Base-by-base conservation (phyloP, 2,113 vertebrate genomes). In the Sinocyclocheilus maitianheensis region DNA sequence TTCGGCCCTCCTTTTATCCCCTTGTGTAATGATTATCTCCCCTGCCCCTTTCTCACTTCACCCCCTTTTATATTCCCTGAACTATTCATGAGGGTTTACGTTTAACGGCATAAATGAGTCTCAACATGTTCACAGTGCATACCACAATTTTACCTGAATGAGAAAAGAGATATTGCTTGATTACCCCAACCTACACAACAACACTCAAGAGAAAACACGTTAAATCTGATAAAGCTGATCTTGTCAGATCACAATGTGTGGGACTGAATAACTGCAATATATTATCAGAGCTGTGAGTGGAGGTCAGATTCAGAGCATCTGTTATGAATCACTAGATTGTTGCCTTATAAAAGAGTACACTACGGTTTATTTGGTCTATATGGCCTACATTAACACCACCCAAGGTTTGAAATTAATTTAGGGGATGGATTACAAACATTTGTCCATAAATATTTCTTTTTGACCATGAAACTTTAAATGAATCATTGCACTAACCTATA, bases 101-200 rank as follows among this genome's bases (percentile, higher is more conserved):
- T 6, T 26, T 24, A 12, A 34, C 69, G 5, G 12, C 8, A 62
- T 12, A 84, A 86, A 87, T 85, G 62, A 69, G 88, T 71, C 78
- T 86, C 6, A 72, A 88, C 88, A 90, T 37, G 86, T 83, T 72
- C 75, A 34, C 5, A 16, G 53, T 46, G 51, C 77, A 76, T 89
- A 67, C 74, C 76, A 62, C 37, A 18, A 75, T 34, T 34, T 53
- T 67, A 18, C 2, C 43, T 20, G 30, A 51, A 69, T 84, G 69
- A 67, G 48, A 85, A 83, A 18, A 26, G 11, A 77, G 48, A 83
- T 79, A 77, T 75, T 83, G n/a, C 46, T 77, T 88, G 71, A 88
- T 58, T 88, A 65, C 30, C 63, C 77, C 24, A 75, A 78, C 77
- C 58, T 77, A 72, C 77, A 85, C 67, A 84, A 43, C 43, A 77